Evolutionary conservation across 2,888 invertebrate genomes (phyloP).

Genomic region (Pollenia angustigena): DNA sequence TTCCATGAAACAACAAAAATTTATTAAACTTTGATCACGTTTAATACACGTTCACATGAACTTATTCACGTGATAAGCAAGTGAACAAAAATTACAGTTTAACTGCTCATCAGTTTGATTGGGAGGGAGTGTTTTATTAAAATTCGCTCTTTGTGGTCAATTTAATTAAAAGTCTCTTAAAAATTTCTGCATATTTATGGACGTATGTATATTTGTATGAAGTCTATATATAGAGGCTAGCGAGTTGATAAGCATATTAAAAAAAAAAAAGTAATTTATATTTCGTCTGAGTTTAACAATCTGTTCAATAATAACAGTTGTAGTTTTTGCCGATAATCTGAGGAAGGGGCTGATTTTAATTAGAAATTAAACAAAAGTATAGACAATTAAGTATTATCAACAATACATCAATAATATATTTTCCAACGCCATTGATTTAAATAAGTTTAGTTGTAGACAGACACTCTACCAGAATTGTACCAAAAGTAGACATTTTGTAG

Average conservation of each 20-base stretch:
- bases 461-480: too few relatives aligned
- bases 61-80: constrained; percentile 66
- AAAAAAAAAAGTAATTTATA: neutral
- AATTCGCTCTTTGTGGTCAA: neutral
- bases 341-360: neutral
- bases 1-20: constrained; percentile 21
- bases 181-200: neutral
- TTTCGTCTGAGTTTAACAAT: neutral
- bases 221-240: neutral
- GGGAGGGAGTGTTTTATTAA: constrained; percentile 33
- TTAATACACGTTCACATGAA: constrained; percentile 57
- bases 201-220: neutral
- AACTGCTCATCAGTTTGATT: neutral
- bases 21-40: constrained; percentile 59
- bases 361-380: too few relatives aligned
- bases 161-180: neutral
- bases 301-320: neutral
- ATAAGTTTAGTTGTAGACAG: too few relatives aligned
- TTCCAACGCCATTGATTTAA: too few relatives aligned
- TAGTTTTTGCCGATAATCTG: neutral
- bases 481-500: too few relatives aligned
- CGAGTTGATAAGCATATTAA: neutral
- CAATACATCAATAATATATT: too few relatives aligned
- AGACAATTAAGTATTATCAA: too few relatives aligned
- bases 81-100: constrained; percentile 45